These are phyloP conservation scores for Apoda limacodes DNA, from an alignment of 2,888 invertebrate genomes.

Conservation along the genomic window DNA sequence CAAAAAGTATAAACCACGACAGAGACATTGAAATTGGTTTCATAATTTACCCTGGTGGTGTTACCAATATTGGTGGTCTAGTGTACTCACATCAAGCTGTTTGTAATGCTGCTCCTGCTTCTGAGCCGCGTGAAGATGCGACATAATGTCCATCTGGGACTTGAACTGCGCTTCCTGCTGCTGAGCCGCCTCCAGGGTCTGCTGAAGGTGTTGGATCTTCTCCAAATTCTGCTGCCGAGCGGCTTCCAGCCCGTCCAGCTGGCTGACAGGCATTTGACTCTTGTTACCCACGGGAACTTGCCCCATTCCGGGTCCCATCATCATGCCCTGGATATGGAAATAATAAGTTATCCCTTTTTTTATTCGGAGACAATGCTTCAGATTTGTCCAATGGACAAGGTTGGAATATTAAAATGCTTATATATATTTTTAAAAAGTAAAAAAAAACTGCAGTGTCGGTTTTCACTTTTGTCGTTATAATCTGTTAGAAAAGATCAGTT, in stretches of 20 bases:
- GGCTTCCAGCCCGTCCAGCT: conserved; percentile 74
- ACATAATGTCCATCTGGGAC: conserved; percentile 80
- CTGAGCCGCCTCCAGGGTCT: conserved; percentile 83
- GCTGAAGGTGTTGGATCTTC: conserved; percentile 79
- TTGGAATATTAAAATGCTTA: too few species aligned
- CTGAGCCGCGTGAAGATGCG: conserved; percentile 79
- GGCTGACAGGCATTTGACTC: conserved; percentile 38
- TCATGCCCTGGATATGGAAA: conserved; percentile 41
- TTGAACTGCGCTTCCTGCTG: conserved; percentile 82
- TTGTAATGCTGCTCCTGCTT: conserved; percentile 86
- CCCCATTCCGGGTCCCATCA: conserved; percentile 32
- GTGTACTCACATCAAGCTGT: conserved; percentile 75
- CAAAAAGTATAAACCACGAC: too few species aligned
- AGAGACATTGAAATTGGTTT: too few species aligned
- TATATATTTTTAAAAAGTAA: too few species aligned
- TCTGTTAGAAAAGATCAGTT: too few species aligned
- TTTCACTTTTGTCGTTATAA: too few species aligned
- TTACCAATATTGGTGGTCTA: too few species aligned
- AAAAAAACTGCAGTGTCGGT: too few species aligned
- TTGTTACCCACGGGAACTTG: conserved; percentile 34
- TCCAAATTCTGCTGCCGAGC: conserved; percentile 83
- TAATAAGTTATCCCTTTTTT: not conserved
- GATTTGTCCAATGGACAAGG: not conserved
- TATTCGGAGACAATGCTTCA: not conserved
- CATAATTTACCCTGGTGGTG: too few species aligned